Evolutionary conservation across 2,888 invertebrate genomes (phyloP), one percentile per base, ranked within the genome.

Genomic region (Drosophila kanekoi): DNA sequence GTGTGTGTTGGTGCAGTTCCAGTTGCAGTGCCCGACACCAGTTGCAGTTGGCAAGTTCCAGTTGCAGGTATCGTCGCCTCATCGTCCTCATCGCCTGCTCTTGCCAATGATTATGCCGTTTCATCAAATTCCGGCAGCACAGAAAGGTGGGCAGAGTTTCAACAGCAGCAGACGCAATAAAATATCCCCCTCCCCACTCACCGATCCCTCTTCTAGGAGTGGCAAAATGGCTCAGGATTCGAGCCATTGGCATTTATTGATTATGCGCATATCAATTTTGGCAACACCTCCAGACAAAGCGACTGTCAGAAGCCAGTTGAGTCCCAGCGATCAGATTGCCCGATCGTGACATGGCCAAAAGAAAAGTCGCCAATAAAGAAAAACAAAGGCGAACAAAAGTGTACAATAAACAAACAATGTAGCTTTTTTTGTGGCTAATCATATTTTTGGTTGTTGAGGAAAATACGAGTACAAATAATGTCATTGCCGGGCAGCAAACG

Each of bases 181-280:
- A 14, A 37, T 10, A 8, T 1, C 6, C 8, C 23, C 23, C 6
- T 5, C 1, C n/a, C 38, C 14, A 3, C 14, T 4, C 0, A 0
- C 16, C 4, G 4, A 16, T 16, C 4, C 33, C 16, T 10, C 41
- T 48, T 8, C 9, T 28, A 57, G 52, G 18, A 61, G 54, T 49
- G 59, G 44, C 28, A 28, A 28, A 28, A 28, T 28, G 28, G 28
- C 28, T 56, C 54, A 63, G 71, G 67, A 56, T 67, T 75, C 35
- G 43, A 49, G 45, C 51, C 40, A 65, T 57, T 72, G 79, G 68
- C 72, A 61, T 82, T 85, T 75, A 81, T 87, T 64, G 88, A 79
- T 76, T 75, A 71, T 71, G 88, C 54, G 62, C 82, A 82, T 82
- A 68, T 53, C 77, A 65, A 73, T 67, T 59, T 63, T 14, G 49